Evolutionary conservation across 2,113 vertebrate species (phyloP).

Genomic region (Phrynosoma blainvillii): DNA sequence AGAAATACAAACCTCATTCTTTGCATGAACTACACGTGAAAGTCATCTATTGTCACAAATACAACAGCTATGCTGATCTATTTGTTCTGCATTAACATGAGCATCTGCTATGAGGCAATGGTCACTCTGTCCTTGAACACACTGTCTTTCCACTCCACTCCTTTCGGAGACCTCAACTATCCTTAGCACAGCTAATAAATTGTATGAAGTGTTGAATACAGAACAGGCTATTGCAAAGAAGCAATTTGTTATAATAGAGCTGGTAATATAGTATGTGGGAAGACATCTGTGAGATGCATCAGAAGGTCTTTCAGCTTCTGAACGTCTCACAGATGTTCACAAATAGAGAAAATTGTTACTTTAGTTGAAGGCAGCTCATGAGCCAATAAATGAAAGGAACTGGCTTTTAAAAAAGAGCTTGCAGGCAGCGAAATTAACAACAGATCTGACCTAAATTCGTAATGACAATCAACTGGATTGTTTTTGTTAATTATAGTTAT

Average conservation of each 20-base stretch:
- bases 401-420: conserved; percentile 68
- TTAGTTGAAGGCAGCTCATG: conserved; percentile 65
- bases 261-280: conserved; percentile 73
- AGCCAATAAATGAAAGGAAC: conserved; percentile 61
- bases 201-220: conserved; percentile 64
- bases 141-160: conserved; percentile 28
- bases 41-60: conserved; percentile 42
- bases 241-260: conserved; percentile 62
- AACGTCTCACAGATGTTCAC: conserved; percentile 77
- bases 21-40: conserved; percentile 41
- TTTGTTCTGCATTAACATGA: conserved; percentile 5
- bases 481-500: conserved; percentile 69
- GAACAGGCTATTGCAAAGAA: conserved; percentile 68
- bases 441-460: conserved; percentile 69
- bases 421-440: conserved; percentile 70
- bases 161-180: conserved; percentile 59
- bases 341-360: conserved; percentile 76
- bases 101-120: conserved; percentile 3
- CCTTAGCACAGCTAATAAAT: conserved; percentile 55
- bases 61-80: conserved; percentile 37
- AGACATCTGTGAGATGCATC: conserved; percentile 76
- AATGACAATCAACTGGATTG: conserved; percentile 71
- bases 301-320: conserved; percentile 75
- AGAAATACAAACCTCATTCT: conserved; percentile 1
- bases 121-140: conserved; percentile 30